These are phyloP conservation scores for Bombus sibiricus DNA, from an alignment of 1,140 invertebrate species.

Conservation along the genomic window DNA sequence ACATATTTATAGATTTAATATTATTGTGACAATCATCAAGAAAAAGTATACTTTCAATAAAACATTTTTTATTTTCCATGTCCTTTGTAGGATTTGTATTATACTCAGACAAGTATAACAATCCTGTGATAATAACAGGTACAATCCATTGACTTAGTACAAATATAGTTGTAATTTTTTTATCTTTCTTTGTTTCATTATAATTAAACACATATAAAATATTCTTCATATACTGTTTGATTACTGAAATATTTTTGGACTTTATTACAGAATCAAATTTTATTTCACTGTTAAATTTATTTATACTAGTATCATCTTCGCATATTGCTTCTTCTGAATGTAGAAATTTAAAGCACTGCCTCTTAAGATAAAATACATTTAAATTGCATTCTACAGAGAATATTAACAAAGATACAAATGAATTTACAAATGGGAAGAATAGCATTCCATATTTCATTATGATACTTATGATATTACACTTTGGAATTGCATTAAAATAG, in stretches of 20 bases:
- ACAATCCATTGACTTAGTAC: conserved; percentile 63
- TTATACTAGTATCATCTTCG: neutral
- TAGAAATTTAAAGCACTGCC: conserved; percentile 19
- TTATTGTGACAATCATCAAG: conserved; percentile 44
- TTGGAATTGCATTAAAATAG: conserved; percentile 11
- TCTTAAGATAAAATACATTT: conserved; percentile 21
- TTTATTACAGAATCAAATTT: neutral
- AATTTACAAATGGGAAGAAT: conserved; percentile 61
- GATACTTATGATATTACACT: conserved; percentile 46
- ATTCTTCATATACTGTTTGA: neutral
- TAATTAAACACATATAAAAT: conserved; percentile 1
- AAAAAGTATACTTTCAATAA: conserved; percentile 53
- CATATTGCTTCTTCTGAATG: neutral
- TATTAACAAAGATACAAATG: conserved; percentile 64
- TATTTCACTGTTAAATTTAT: neutral
- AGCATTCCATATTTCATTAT: conserved; percentile 66
- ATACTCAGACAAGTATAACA: conserved; percentile 53
- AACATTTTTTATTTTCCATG: conserved; percentile 46
- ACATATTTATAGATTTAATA: neutral
- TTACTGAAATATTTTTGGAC: neutral
- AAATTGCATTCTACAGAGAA: conserved; percentile 63
- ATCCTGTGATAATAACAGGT: conserved; percentile 54
- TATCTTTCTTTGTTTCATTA: neutral
- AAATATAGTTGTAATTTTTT: conserved; percentile 27
- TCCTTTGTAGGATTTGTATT: conserved; percentile 9